Evolutionary conservation across 2,888 invertebrate species (phyloP), one percentile per base, ranked within the genome.

Genomic region (Synanthedon formicaeformis): DNA sequence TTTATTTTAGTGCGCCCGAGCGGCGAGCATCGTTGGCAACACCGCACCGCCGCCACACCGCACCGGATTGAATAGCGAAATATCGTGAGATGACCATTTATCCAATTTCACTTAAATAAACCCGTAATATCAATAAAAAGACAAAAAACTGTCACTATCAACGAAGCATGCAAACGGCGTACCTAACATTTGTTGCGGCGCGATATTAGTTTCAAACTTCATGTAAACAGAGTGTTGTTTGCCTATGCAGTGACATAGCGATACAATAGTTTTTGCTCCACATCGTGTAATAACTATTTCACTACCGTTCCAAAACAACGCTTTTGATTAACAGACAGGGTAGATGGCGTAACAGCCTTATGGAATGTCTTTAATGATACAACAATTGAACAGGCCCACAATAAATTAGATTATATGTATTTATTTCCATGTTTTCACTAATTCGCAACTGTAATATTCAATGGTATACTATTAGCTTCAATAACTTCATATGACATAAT

Each of bases 41-140:
- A 67, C 78, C 60, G 73, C 63, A 41, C 23, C 50, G 23, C 41
- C 66, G 71, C 73, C 67, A 63, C 64, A 58, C 75, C 66, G 64
- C 73, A 63, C 70, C 61, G 67, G 75, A 79, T 86, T 84, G 87
- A 84, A 74, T 74, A 74, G 76, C 69, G 69, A 71, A 75, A 80
- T 78, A 78, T 77, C 64, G 72, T 71, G 79, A 80, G 78, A 78
- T 82, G 79, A 80, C 82, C 84, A 84, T 88, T 88, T 88, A 88
- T 86, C 82, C 76, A 83, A 85, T 87, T 88, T 85, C 87, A 78
- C 84, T 85, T 84, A 85, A 85, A 85, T 84, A 83, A 83, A 84
- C 80, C 78, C 69, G 83, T 80, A 80, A 82, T 84, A 75, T 82
- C 72, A 73, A 78, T 79, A 86, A 85, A 85, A 85, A 81, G 80